A percentile compares a stretch with the other conserved stretches of the same genome.
These are phyloP conservation scores for Psilopsiagon aurifrons DNA, from an alignment of 2,113 vertebrate genomes.

Conservation along the genomic window DNA sequence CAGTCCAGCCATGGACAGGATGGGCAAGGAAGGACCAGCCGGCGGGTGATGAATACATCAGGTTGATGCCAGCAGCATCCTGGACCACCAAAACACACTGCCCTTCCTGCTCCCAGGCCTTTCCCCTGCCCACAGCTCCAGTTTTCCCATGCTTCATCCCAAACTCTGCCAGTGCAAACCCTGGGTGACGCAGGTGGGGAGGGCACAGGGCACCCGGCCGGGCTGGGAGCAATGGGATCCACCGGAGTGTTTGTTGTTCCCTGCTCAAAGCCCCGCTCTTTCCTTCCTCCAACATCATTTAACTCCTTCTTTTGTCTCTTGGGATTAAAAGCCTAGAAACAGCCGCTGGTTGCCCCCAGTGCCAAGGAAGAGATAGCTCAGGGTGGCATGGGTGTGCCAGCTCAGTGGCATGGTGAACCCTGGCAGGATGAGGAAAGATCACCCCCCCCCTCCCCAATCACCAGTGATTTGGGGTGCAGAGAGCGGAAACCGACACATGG, in stretches of 20 bases:
- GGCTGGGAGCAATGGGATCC: slow-evolving; percentile 1
- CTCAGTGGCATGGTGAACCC: fast-evolving
- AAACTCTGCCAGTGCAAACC: background rate
- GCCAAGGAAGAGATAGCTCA: slow-evolving; percentile 40
- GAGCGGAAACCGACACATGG: fast-evolving
- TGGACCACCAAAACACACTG: background rate
- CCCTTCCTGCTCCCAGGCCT: background rate
- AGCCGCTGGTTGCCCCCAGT: background rate
- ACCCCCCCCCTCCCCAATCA: fast-evolving
- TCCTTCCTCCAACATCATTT: background rate
- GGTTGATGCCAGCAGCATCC: background rate
- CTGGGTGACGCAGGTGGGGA: background rate
- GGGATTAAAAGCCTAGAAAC: slow-evolving; percentile 57
- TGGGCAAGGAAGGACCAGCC: background rate
- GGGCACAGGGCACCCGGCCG: background rate
- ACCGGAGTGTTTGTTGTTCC: slow-evolving; percentile 53
- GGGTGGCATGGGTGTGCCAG: background rate
- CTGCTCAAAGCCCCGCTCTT: slow-evolving; percentile 35
- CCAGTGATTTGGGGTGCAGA: background rate
- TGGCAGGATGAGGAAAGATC: background rate
- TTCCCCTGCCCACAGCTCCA: background rate
- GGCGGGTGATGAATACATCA: fast-evolving
- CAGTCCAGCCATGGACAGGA: fast-evolving
- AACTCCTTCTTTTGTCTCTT: slow-evolving; percentile 49
- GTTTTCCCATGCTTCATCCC: background rate